phyloP scores from a whole-genome alignment of 1,140 invertebrate genomes.

The Nasonia giraulti region DNA sequence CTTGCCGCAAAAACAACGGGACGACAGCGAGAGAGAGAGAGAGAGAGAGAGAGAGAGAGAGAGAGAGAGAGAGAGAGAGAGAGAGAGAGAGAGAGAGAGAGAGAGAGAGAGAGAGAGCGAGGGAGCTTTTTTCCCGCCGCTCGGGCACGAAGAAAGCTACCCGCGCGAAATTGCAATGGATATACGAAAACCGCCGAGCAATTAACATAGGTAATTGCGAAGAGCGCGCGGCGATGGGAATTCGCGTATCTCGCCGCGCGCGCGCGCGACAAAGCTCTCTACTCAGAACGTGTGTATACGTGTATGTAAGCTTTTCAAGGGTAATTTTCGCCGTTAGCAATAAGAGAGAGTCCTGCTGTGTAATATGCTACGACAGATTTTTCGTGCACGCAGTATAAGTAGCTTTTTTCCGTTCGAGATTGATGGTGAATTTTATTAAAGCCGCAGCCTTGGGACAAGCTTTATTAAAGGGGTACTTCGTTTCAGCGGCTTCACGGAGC shows the following conservation, averaged over 20 bases:
- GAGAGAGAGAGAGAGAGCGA: too few relatives aligned
- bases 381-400: background rate
- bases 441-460: background rate
- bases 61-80: too few relatives aligned
- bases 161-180: constrained; percentile 8
- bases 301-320: background rate
- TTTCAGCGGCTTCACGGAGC: background rate
- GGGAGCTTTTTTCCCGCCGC: background rate
- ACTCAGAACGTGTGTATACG: background rate
- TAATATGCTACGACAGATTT: background rate
- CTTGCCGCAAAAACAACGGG: background rate
- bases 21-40: background rate
- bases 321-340: background rate
- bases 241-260: background rate
- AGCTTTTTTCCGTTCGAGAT: background rate
- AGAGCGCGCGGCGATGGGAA: constrained; percentile 20
- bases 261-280: background rate
- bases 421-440: background rate
- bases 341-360: background rate
- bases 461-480: background rate
- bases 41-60: too few relatives aligned
- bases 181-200: constrained; percentile 54
- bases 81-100: too few relatives aligned
- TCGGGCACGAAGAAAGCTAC: background rate
- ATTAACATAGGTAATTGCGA: constrained; percentile 66